A percentile compares a stretch with the other conserved stretches of the same genome.
phyloP scores from a whole-genome alignment of 2,797 vertebrate species.

The Pangasius krempfi region DNA sequence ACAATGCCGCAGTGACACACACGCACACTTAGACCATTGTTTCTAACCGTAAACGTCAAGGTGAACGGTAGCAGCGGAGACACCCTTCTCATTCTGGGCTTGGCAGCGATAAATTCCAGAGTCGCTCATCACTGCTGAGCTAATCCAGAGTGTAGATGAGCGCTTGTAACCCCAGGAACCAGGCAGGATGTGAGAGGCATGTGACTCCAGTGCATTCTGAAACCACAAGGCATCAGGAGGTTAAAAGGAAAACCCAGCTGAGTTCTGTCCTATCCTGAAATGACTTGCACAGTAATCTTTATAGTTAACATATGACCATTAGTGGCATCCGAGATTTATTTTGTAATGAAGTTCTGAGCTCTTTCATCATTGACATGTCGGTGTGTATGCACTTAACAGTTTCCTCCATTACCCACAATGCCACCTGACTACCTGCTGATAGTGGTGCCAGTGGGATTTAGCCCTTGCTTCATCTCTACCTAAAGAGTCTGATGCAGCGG shows the following conservation, averaged over 20 bases:
- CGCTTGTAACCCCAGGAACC: conserved; percentile 69
- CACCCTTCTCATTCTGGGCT: conserved; percentile 83
- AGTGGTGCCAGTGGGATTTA: not conserved
- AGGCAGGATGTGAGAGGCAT: conserved; percentile 69
- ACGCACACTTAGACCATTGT: not conserved
- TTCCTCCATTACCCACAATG: not conserved
- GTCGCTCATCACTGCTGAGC: conserved; percentile 79
- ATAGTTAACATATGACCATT: not conserved
- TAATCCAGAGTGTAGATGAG: conserved; percentile 63
- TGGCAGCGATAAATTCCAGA: conserved; percentile 86
- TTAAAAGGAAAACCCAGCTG: conserved; percentile 7
- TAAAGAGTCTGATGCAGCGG: not conserved
- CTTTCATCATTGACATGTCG: not conserved
- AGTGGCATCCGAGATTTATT: not conserved
- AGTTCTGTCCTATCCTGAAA: not conserved
- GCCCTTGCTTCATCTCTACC: not conserved
- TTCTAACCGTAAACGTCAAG: conserved; percentile 86
- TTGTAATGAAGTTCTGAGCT: not conserved
- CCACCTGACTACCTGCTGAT: not conserved
- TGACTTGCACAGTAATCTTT: not conserved
- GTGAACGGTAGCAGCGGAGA: conserved; percentile 75
- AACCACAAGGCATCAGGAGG: conserved; percentile 8
- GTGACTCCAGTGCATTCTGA: conserved; percentile 63
- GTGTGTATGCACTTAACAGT: not conserved
- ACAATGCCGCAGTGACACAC: not conserved